These are phyloP conservation scores for Podabrus alpinus DNA, from an alignment of 2,888 invertebrate species.

Conservation along the genomic window DNA sequence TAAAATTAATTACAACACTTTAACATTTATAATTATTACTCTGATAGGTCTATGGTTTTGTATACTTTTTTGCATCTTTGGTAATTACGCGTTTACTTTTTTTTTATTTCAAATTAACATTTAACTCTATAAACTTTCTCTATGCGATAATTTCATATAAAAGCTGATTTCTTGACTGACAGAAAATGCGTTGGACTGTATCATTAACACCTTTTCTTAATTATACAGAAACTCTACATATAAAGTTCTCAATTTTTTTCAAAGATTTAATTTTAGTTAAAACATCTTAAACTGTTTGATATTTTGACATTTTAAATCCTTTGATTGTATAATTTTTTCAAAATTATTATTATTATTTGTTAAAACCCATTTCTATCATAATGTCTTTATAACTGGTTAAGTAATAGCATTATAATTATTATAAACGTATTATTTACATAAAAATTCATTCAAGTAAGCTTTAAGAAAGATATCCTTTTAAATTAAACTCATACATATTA, in stretches of 20 bases:
- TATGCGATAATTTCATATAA: background rate
- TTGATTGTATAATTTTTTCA: constrained; percentile 13
- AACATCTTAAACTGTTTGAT: background rate
- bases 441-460: constrained; percentile 3
- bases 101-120: background rate
- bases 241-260: constrained; percentile 3
- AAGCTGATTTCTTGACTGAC: constrained; percentile 14
- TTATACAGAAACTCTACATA: constrained; percentile 9
- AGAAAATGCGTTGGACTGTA: constrained; percentile 22
- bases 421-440: constrained; percentile 25
- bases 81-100: background rate
- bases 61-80: background rate
- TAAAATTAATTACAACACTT: background rate
- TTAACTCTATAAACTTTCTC: background rate
- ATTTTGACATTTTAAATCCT: constrained; percentile 3
- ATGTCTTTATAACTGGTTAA: constrained; percentile 27
- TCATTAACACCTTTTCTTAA: constrained; percentile 30
- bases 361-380: constrained; percentile 11
- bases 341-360: constrained; percentile 25
- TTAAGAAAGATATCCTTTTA: background rate
- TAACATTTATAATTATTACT: background rate
- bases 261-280: constrained; percentile 1
- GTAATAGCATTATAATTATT: constrained; percentile 26
- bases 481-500: constrained; percentile 18
- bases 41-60: background rate